Evolutionary conservation across 1,140 invertebrate genomes (phyloP), one percentile per base, ranked within the genome.

Genomic region (Drosophila yakuba): DNA sequence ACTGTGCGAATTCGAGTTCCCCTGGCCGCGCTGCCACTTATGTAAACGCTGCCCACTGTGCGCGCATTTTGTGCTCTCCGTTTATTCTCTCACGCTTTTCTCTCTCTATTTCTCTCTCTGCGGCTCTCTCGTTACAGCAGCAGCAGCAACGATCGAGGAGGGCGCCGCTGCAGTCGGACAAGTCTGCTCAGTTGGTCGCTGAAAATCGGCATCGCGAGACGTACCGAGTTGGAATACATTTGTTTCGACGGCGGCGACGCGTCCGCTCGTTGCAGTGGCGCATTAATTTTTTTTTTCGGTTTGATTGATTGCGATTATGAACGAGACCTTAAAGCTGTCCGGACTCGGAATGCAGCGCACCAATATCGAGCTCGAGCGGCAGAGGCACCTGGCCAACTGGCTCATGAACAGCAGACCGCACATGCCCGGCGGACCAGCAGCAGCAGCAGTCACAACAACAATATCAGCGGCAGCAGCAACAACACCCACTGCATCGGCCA

Each of bases 331-430:
- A 39, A 83, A 90, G 75, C 55, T 90, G 57, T 54, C 77, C 58
- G 85, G 91, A 84, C 91, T 92, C 58, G 85, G 91, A 90, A 92
- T 92, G 90, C 91, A 92, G 80, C 82, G 91, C 57, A 91, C 79
- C 52, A 92, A 88, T 62, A 91, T 92, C 66, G 91, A 92, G 60
- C 91, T 92, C 58, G 91, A 92, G 75, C 89, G 91, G 74, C 91
- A 91, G 81, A 80, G 90, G 80, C 91, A 92, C 81, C 77, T 92
- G 81, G 86, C 91, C 73, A 92, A 92, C 79, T 92, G 91, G 91
- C 80, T 92, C 45, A 83, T 92, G 47, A 91, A 91, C 60, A 92
- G 91, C 61, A 91, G 91, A 64, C 91, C 91, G 35, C 91, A 92
- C 74, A 92, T 92, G 91, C 83, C 91, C 55, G 90, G 82, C 55